phyloP scores from a whole-genome alignment of 2,797 vertebrate species.

The Odontamblyopus rebecca region DNA sequence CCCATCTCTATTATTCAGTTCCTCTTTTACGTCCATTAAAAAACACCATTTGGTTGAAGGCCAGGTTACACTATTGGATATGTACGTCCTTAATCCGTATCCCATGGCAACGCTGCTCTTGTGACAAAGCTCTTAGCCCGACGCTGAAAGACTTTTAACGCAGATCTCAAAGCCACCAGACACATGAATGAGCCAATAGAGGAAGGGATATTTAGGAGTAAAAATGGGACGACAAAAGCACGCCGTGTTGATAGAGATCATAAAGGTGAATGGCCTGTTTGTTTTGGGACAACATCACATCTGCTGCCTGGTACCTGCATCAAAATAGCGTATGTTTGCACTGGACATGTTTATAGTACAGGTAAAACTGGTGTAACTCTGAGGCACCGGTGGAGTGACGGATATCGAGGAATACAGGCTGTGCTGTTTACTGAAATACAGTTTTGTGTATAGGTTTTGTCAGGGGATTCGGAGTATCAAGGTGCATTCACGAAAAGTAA shows the following conservation, averaged over 20 bases:
- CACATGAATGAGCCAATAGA: neutral
- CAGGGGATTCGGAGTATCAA: no score
- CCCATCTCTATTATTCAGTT: no score
- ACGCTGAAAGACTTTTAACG: neutral
- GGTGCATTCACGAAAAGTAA: no score
- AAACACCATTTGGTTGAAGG: neutral
- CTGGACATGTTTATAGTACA: slow-evolving; percentile 2
- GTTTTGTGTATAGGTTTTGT: neutral
- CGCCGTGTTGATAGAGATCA: neutral
- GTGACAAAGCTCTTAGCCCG: neutral
- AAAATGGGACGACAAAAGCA: neutral
- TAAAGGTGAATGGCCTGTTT: slow-evolving; percentile 2
- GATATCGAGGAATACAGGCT: slow-evolving; percentile 12
- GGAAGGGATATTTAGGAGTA: neutral
- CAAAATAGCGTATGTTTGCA: slow-evolving; percentile 39
- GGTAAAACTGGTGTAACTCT: slow-evolving; percentile 2
- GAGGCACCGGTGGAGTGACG: slow-evolving; percentile 23
- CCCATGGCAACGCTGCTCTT: slow-evolving; percentile 17
- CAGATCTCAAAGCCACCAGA: neutral
- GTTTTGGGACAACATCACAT: neutral
- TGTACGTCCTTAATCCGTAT: neutral
- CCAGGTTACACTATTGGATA: neutral
- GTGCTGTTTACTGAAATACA: slow-evolving; percentile 37
- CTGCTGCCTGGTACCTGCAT: slow-evolving; percentile 9
- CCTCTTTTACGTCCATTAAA: no score